These are phyloP conservation scores for Yponomeuta malinellus DNA, from an alignment of 2,888 invertebrate species.

Conservation along the genomic window DNA sequence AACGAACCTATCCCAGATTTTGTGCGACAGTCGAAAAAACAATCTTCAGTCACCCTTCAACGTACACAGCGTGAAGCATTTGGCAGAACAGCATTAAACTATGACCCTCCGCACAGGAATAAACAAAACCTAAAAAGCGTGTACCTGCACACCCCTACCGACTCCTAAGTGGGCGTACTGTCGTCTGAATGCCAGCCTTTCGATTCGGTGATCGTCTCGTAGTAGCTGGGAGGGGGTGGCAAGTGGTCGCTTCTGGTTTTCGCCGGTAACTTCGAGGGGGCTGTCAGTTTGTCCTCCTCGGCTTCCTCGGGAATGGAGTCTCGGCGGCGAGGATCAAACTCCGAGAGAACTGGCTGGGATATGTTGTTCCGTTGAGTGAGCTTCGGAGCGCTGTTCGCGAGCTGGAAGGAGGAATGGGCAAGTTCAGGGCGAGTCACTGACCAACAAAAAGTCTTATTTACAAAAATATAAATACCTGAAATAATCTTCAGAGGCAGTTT, in stretches of 20 bases:
- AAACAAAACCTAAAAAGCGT: conserved; percentile 3
- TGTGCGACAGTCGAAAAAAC: too few relatives aligned
- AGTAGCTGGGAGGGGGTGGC: conserved; percentile 60
- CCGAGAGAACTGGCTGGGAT: conserved; percentile 76
- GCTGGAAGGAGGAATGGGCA: conserved; percentile 38
- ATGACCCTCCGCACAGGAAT: neutral
- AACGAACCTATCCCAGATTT: too few relatives aligned
- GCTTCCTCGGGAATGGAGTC: conserved; percentile 80
- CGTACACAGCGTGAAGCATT: too few relatives aligned
- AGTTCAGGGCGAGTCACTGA: neutral
- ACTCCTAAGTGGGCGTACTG: conserved; percentile 57
- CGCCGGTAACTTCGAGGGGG: conserved; percentile 40
- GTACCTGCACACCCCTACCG: neutral
- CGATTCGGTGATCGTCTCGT: conserved; percentile 58
- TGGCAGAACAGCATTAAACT: too few relatives aligned
- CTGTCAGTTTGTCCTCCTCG: conserved; percentile 59
- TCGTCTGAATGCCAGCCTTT: conserved; percentile 74
- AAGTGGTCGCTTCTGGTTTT: conserved; percentile 58
- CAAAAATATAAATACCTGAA: too few relatives aligned
- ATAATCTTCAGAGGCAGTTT: too few relatives aligned
- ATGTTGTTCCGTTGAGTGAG: conserved; percentile 76
- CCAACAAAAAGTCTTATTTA: neutral
- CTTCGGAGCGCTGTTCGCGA: conserved; percentile 79
- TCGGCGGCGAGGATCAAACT: conserved; percentile 73
- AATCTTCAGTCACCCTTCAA: too few relatives aligned